Conservation (phyloP, 2,888 invertebrate species). For the Vanessa cardui region DNA sequence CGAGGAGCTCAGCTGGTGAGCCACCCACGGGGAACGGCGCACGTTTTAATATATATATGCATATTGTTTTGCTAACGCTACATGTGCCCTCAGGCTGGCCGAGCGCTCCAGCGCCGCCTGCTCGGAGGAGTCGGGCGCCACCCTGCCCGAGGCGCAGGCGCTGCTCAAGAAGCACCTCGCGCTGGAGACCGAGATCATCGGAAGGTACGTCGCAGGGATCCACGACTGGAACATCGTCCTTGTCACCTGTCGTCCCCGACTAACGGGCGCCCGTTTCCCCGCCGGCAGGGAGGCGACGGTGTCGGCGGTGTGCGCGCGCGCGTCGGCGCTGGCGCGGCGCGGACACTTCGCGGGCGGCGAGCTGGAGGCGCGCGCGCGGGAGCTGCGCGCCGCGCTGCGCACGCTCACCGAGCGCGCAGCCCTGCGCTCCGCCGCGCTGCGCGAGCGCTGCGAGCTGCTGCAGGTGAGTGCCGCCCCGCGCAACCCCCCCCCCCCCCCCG, state of each 20-base stretch:
- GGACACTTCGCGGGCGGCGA: slow-evolving; percentile 92
- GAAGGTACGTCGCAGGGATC: slow-evolving; percentile 73
- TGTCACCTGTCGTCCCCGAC: too few relatives aligned
- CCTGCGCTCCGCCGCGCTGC: slow-evolving; percentile 88
- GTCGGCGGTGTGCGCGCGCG: slow-evolving; percentile 87
- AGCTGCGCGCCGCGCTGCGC: slow-evolving; percentile 87
- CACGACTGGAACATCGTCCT: too few relatives aligned
- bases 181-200: slow-evolving; percentile 93
- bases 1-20: slow-evolving; percentile 96
- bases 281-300: slow-evolving; percentile 89
- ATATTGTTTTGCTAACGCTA: too few relatives aligned
- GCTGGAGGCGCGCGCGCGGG: slow-evolving; percentile 86
- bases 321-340: slow-evolving; percentile 89
- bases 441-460: slow-evolving; percentile 63
- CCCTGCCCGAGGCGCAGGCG: slow-evolving; percentile 88
- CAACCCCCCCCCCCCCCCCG: too few relatives aligned
- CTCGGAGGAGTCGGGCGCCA: slow-evolving; percentile 54
- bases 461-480: slow-evolving; percentile 49
- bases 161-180: slow-evolving; percentile 97
- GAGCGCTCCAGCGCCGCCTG: slow-evolving; percentile 59
- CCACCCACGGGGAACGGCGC: not conserved
- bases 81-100: slow-evolving; percentile 53
- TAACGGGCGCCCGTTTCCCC: too few relatives aligned
- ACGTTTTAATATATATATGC: too few relatives aligned
- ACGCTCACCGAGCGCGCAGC: slow-evolving; percentile 88